Conservation (phyloP, 2,888 invertebrate genomes). For the Mechanitis mazaeus region DNA sequence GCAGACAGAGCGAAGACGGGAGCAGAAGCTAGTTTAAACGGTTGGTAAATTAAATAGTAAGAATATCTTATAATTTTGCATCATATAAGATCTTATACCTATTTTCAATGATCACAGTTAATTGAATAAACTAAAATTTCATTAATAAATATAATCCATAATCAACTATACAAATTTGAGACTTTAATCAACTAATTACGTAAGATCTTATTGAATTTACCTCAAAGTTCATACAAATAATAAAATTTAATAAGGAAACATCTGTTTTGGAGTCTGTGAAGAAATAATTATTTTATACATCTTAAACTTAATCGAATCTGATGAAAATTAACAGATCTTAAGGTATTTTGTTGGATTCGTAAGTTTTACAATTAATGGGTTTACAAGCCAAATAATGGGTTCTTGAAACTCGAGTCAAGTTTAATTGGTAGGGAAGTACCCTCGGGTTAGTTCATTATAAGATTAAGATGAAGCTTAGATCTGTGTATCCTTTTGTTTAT, state of each 20-base stretch:
- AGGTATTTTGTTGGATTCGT: not conserved
- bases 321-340: constrained; percentile 3
- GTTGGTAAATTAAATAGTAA: too few species aligned
- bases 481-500: not conserved
- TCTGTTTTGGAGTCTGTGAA: not conserved
- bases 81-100: too few species aligned
- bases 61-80: too few species aligned
- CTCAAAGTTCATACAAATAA: too few species aligned
- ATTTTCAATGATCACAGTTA: too few species aligned
- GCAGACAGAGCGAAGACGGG: too few species aligned
- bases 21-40: too few species aligned
- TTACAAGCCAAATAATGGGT: constrained; percentile 3
- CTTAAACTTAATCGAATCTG: constrained; percentile 2
- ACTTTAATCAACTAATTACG: too few species aligned
- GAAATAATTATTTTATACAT: constrained; percentile 2
- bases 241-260: not conserved
- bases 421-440: constrained; percentile 4
- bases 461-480: not conserved
- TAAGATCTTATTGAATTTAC: too few species aligned
- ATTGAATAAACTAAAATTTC: too few species aligned
- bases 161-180: too few species aligned
- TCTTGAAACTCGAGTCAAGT: constrained; percentile 4
- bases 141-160: too few species aligned
- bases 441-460: constrained; percentile 1
- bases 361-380: constrained; percentile 6